A percentile compares a stretch with the other conserved stretches of the same genome.
Evolutionary conservation across 2,888 invertebrate species (phyloP).

Genomic region (Xanthorhoe designata): DNA sequence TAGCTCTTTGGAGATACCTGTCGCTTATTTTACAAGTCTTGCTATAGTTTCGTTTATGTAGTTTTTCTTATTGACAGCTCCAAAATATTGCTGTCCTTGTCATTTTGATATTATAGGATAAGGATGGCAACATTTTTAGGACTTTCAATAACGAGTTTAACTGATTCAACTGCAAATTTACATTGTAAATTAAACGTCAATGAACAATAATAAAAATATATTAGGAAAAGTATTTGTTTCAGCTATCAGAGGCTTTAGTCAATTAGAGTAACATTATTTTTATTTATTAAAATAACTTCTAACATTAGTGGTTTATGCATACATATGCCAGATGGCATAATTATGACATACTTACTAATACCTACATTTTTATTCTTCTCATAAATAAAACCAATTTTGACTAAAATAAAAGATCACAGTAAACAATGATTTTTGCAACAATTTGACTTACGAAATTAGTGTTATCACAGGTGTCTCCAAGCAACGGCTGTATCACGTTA

Average conservation of each 20-base stretch:
- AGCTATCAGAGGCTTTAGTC: neutral
- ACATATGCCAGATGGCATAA: no score
- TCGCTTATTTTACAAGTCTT: conserved; percentile 33
- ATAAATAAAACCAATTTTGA: no score
- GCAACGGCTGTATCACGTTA: conserved; percentile 9
- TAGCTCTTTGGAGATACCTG: conserved; percentile 24
- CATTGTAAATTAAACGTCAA: no score
- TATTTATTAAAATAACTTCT: neutral
- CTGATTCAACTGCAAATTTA: neutral
- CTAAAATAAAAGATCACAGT: no score
- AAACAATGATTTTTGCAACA: neutral
- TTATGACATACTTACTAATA: no score
- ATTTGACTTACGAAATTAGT: neutral
- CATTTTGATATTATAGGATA: neutral
- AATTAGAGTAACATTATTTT: neutral
- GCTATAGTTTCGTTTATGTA: neutral
- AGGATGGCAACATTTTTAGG: neutral
- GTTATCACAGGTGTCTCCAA: conserved; percentile 14
- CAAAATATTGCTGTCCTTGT: neutral
- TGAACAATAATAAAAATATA: no score
- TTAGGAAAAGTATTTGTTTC: neutral
- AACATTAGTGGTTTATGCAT: neutral
- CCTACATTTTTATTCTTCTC: no score
- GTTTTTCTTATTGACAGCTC: neutral
- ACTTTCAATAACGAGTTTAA: neutral